Evolutionary conservation across 2,888 invertebrate species (phyloP), one percentile per base, ranked within the genome.

Genomic region (Cloeon dipterum): DNA sequence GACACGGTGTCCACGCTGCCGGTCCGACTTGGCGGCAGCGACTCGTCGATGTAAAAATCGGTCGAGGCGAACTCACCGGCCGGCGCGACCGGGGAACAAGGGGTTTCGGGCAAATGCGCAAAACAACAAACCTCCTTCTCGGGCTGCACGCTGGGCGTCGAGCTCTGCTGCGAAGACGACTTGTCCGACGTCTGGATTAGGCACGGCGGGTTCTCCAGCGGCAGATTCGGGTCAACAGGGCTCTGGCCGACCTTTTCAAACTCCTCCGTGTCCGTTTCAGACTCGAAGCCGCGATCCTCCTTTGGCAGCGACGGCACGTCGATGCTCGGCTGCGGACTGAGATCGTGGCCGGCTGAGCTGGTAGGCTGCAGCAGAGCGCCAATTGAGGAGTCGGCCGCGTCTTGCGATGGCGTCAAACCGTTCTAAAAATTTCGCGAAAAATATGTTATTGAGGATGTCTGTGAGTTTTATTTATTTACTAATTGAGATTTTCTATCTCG

Each of bases 21-120:
- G 50, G 71, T 75, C 59, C 78, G 70, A 55, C 81, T 82, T 51
- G 81, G 78, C 41, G 82, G 81, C 60, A 82, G 67, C 44, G 82
- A 82, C 58, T 83, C 85, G 53, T 83, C 85, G 58, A 83, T 78
- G 65, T 79, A 85, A 67, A 74, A 81, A 55, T 83, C 79, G 35
- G 79, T 76, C 52, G 70, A 73, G 50, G 73, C 66, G 59, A 81
- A 82, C 58, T 79, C 81, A 44, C 50, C 52, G 37, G 52, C 52
- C 43, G 49, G 50, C 44, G 50, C 52, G 37, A 52, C 52, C 43
- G 49, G 50, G 35, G 54, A 53, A 45, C 52, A 52, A 32, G 39
- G 43, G 41, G 49, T 50, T 47, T 50, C 50, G 43, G 50, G 48
- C 17, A 25, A 50, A 49, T 45, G 47, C 51, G 55, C 55, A 50